phyloP scores from a whole-genome alignment of 1,140 invertebrate species.

The Rhagoletis zephyria region DNA sequence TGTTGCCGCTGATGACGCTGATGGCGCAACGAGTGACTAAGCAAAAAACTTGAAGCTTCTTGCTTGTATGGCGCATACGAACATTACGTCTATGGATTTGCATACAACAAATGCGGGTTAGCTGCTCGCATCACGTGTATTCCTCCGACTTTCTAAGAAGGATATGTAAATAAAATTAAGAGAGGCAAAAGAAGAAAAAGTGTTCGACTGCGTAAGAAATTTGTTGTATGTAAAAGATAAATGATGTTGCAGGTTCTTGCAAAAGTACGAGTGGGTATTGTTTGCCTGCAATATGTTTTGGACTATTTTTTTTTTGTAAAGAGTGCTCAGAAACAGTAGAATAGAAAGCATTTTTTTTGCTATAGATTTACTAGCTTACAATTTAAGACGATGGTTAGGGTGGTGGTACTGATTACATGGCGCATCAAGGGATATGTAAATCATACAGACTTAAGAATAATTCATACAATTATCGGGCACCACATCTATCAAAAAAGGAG shows the following conservation, averaged over 20 bases:
- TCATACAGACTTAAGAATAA: no score
- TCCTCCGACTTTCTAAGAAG: neutral
- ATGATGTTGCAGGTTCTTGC: neutral
- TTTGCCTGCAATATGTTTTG: neutral
- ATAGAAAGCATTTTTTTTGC: neutral
- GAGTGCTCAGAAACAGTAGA: neutral
- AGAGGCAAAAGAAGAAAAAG: neutral
- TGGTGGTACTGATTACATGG: neutral
- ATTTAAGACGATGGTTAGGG: neutral
- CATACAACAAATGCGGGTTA: neutral
- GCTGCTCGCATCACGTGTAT: neutral
- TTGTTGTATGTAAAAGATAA: neutral
- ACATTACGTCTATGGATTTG: neutral
- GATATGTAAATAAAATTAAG: constrained; percentile 40
- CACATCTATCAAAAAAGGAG: no score
- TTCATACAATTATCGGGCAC: no score
- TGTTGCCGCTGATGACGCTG: neutral
- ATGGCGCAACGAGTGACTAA: neutral
- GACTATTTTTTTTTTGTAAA: neutral
- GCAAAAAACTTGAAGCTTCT: neutral
- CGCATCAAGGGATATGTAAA: neutral
- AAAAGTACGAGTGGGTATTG: neutral
- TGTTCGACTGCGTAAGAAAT: constrained; percentile 1
- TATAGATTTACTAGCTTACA: neutral
- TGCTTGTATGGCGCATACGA: neutral